Percentiles rank a stretch among this genome's conserved stretches.
These are phyloP conservation scores for Nipponia nippon DNA, from an alignment of 2,113 vertebrate species.

Conservation along the genomic window DNA sequence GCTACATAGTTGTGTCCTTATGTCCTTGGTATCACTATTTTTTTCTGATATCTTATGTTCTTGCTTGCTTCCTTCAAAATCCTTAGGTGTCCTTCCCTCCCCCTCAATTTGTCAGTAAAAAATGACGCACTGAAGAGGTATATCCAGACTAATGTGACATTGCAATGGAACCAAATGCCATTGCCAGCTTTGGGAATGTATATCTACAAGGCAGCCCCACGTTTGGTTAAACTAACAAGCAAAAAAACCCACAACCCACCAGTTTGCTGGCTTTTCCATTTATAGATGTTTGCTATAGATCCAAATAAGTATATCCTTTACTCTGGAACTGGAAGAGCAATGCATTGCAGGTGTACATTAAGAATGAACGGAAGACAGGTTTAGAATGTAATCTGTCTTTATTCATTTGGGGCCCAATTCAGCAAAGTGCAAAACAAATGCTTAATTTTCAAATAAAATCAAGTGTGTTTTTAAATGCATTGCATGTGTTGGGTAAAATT, in stretches of 20 bases:
- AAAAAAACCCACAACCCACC: not conserved
- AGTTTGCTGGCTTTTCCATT: not conserved
- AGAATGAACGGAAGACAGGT: not conserved
- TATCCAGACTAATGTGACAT: not conserved
- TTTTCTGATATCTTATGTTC: not conserved
- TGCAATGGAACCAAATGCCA: not conserved
- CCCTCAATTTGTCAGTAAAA: not conserved
- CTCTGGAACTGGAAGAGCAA: not conserved
- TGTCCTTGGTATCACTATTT: not conserved
- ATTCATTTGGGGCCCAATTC: not conserved
- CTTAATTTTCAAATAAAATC: not conserved
- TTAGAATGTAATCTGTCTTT: not conserved
- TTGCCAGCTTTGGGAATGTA: not conserved
- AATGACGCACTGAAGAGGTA: not conserved
- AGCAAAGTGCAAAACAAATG: not conserved
- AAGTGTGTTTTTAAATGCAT: not conserved
- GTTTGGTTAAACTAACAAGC: not conserved
- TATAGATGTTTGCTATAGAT: not conserved
- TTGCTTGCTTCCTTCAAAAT: not conserved
- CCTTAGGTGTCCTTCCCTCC: not conserved
- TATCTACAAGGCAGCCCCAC: not conserved
- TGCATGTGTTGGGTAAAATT: not conserved
- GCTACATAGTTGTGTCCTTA: not conserved
- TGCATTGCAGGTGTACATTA: not conserved
- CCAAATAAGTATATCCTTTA: not conserved